Evolutionary conservation across 2,888 invertebrate species (phyloP).

Genomic region (Nomada fucata): DNA sequence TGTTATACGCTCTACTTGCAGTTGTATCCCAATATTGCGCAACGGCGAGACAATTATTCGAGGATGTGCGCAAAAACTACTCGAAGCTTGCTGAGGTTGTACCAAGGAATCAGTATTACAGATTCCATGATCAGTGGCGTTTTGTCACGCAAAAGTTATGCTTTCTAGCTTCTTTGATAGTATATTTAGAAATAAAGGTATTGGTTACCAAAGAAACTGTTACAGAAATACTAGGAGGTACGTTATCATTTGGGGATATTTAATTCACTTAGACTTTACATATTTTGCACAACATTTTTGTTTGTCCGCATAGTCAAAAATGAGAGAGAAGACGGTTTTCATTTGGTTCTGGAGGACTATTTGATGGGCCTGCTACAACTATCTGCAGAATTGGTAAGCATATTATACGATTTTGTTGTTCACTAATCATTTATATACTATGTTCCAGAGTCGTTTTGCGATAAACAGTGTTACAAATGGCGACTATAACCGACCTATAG

Average conservation of each 20-base stretch:
- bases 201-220: slow-evolving; percentile 90
- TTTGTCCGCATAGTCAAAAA: slow-evolving; percentile 87
- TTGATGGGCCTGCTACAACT: slow-evolving; percentile 92
- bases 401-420: not conserved
- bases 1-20: slow-evolving; percentile 44
- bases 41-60: slow-evolving; percentile 88
- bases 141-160: slow-evolving; percentile 92
- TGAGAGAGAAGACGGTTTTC: slow-evolving; percentile 90
- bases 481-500: slow-evolving; percentile 91
- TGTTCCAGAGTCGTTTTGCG: slow-evolving; percentile 89
- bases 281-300: slow-evolving; percentile 1
- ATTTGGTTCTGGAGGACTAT: slow-evolving; percentile 96
- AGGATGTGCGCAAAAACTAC: slow-evolving; percentile 88
- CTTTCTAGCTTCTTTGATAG: slow-evolving; percentile 90
- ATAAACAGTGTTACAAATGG: slow-evolving; percentile 94
- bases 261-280: slow-evolving; percentile 12
- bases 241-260: slow-evolving; percentile 56
- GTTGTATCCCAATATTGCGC: slow-evolving; percentile 88
- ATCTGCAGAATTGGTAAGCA: slow-evolving; percentile 92
- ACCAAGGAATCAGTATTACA: slow-evolving; percentile 92
- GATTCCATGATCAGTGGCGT: slow-evolving; percentile 95
- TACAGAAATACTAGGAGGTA: slow-evolving; percentile 92
- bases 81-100: slow-evolving; percentile 88
- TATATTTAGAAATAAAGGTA: slow-evolving; percentile 92
- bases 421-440: slow-evolving; percentile 13